A percentile compares a stretch with the other conserved stretches of the same genome.
phyloP scores from a whole-genome alignment of 1,140 invertebrate genomes.

The Steinernema feltiae region DNA sequence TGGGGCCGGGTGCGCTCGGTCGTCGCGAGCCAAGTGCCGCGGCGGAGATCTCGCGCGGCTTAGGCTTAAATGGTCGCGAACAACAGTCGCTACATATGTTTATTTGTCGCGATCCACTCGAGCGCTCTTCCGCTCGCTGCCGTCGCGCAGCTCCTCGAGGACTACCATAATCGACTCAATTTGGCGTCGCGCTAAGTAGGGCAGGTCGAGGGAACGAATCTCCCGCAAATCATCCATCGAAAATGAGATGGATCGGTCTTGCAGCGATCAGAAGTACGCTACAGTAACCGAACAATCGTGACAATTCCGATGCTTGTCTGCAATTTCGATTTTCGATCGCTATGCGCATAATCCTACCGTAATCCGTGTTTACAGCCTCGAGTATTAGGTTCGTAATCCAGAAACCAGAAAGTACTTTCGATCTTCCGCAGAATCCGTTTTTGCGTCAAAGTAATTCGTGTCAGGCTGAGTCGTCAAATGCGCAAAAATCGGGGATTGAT shows the following conservation, averaged over 20 bases:
- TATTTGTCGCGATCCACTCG: conserved; percentile 10
- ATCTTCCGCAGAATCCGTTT: background rate
- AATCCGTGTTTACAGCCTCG: background rate
- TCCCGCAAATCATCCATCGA: no score
- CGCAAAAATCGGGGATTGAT: background rate
- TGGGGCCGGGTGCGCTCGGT: no score
- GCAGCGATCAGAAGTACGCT: no score
- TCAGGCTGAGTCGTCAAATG: no score
- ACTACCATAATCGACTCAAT: background rate
- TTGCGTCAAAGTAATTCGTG: no score
- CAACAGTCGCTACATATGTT: conserved; percentile 14
- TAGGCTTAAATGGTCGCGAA: conserved; percentile 10
- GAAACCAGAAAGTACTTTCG: background rate
- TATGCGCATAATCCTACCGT: background rate
- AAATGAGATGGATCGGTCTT: no score
- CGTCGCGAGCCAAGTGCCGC: background rate
- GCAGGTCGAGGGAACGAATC: no score
- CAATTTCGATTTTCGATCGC: background rate
- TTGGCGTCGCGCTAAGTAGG: background rate
- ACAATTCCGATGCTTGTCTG: no score
- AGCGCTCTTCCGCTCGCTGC: background rate
- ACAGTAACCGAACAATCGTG: no score
- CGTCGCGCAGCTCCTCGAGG: background rate
- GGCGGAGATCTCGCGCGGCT: background rate
- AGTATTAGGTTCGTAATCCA: background rate